Percentiles rank a stretch among this genome's conserved stretches.
These are phyloP conservation scores for Herpetotheres cachinnans DNA, from an alignment of 2,113 vertebrate genomes.

Conservation along the genomic window DNA sequence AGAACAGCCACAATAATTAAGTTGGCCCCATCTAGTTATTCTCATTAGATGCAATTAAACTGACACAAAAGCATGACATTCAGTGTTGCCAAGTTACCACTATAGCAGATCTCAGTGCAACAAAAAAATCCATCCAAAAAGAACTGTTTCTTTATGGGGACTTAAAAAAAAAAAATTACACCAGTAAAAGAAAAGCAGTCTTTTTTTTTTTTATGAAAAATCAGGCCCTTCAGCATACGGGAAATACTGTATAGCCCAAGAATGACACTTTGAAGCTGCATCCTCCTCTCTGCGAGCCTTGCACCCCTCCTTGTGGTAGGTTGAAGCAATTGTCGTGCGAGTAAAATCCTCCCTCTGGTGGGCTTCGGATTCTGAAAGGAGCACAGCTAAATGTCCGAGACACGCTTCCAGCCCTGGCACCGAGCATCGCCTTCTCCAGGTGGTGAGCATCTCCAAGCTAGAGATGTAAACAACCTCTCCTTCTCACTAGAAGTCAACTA, in stretches of 20 bases:
- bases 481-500: background rate
- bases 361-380: background rate
- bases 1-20: background rate
- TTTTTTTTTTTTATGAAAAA: background rate
- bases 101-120: background rate
- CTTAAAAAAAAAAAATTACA: background rate
- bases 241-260: fast-evolving
- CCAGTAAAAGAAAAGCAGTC: fast-evolving
- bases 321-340: background rate
- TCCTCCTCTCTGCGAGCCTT: background rate
- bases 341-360: background rate
- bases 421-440: background rate
- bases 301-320: slow-evolving; percentile 62
- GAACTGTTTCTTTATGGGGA: background rate
- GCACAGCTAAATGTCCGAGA: background rate
- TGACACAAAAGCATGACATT: fast-evolving
- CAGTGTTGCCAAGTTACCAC: background rate
- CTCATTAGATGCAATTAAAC: background rate
- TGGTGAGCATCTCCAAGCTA: background rate
- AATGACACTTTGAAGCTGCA: background rate
- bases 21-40: background rate
- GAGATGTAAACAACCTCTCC: background rate
- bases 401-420: background rate
- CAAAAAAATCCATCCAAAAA: background rate
- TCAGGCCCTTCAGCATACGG: fast-evolving